A percentile compares a stretch with the other conserved stretches of the same genome.
Evolutionary conservation across 2,797 vertebrate species (phyloP).

Genomic region (Lycodopsis pacificus): DNA sequence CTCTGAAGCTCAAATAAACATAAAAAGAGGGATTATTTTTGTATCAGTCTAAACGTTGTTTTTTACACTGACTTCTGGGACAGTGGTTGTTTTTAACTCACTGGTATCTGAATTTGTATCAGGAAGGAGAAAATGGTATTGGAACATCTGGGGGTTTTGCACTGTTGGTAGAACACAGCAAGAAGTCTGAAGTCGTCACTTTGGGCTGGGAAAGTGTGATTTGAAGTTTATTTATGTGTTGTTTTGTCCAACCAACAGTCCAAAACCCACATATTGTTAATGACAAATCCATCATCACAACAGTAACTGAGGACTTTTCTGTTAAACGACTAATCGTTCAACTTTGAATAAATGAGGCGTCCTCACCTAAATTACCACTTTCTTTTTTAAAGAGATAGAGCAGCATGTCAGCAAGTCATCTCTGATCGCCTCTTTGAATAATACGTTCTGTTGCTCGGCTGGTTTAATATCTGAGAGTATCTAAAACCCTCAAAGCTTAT

Average conservation of each 20-base stretch:
- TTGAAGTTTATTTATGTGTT: not conserved
- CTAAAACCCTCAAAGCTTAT: constrained; percentile 1
- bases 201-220: not conserved
- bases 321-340: not conserved
- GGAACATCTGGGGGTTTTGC: not conserved
- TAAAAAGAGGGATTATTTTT: too few relatives aligned
- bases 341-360: not conserved
- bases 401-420: constrained; percentile 18
- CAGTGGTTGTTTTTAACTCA: too few relatives aligned
- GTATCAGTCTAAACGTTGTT: too few relatives aligned
- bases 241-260: not conserved
- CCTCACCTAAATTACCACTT: constrained; percentile 17
- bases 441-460: constrained; percentile 17
- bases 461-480: constrained; percentile 16
- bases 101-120: too few relatives aligned
- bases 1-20: too few relatives aligned
- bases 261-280: not conserved
- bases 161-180: not conserved
- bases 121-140: too few relatives aligned
- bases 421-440: constrained; percentile 15
- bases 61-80: too few relatives aligned
- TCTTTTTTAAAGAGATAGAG: constrained; percentile 15
- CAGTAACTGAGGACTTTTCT: not conserved
- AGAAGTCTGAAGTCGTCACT: not conserved
- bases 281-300: not conserved